phyloP scores from a whole-genome alignment of 2,797 vertebrate genomes.

The Acanthiza pusilla region DNA sequence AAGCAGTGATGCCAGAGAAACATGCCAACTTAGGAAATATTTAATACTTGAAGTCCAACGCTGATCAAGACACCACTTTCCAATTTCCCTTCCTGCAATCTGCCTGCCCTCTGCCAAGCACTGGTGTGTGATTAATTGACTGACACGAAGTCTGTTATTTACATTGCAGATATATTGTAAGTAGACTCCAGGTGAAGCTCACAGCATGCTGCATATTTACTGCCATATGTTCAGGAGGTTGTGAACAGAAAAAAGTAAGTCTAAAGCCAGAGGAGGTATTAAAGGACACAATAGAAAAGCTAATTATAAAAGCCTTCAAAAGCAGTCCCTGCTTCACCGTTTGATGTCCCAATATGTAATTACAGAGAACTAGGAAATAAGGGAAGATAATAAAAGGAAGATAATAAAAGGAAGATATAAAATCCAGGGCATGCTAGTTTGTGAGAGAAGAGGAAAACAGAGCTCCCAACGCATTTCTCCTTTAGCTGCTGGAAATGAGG shows the following conservation, averaged over 20 bases:
- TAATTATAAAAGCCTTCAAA: conserved; percentile 59
- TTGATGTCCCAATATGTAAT: conserved; percentile 53
- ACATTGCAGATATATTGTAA: conserved; percentile 60
- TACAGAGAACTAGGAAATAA: conserved; percentile 45
- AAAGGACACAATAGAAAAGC: conserved; percentile 58
- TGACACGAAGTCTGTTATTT: conserved; percentile 60
- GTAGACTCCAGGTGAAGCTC: conserved; percentile 65
- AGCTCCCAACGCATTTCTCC: background rate
- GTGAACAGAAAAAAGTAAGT: conserved; percentile 56
- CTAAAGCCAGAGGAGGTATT: conserved; percentile 60
- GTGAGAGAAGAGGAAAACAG: background rate
- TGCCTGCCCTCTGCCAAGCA: conserved; percentile 55
- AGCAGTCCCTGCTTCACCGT: background rate
- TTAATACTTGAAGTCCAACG: background rate
- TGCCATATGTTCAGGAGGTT: conserved; percentile 65
- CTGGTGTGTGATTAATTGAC: conserved; percentile 63
- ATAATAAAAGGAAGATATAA: conserved; percentile 17
- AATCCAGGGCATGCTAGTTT: background rate
- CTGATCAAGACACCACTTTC: background rate
- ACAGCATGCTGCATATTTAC: conserved; percentile 63
- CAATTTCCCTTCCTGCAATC: conserved; percentile 32
- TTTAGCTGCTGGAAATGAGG: background rate
- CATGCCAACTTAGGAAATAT: background rate
- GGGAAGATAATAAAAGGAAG: conserved; percentile 31
- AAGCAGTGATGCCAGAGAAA: background rate